Base-by-base conservation (phyloP, 2,888 invertebrate genomes). In the Iphiclides podalirius region DNA sequence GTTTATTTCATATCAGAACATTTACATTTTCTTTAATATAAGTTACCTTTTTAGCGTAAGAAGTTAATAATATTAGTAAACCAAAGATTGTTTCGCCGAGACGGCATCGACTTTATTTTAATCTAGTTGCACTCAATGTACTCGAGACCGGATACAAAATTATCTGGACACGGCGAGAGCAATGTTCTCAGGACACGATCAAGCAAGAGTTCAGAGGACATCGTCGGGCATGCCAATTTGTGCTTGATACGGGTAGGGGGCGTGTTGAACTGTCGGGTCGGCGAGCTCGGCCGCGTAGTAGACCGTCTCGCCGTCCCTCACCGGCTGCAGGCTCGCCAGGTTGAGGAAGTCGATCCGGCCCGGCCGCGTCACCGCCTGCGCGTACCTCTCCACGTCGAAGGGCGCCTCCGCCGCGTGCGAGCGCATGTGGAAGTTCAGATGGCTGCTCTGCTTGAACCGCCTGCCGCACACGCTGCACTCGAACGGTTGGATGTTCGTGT, bases 401-500 rank as follows among this genome's bases (percentile, higher is more conserved):
- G 67, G 63, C 15, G 12, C 65, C 64, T 8, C 56, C 46, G 20
- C 69, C 0, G 75, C 62, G 55, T 89, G 89, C 1, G 86, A 85
- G 0, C 84, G 72, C 76, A 86, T 77, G 56, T 89, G 89, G 51
- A 87, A 86, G 52, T 88, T 89, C 46, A 88, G 66, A 58, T 89
- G 88, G 54, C 88, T 86, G 50, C 84, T 85, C 61, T 89, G 89
- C 46, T 89, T 89, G 47, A 89, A 89, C 33, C 82, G 67, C 23
- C 81, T 69, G 1, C 75, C 73, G 47, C 89, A 89, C 0, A 81
- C 62, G 0, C 74, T 67, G 55, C 89, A 89, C 57, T 77, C 79
- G 54, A 88, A 89, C 0, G 89, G 89, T 54, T 88, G 88, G 38
- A 88, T 86, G 55, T 87, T 88, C 0, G 89, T 88, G 55, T 89